phyloP scores from a whole-genome alignment of 2,888 invertebrate genomes.

The Sarcophaga variegata region DNA sequence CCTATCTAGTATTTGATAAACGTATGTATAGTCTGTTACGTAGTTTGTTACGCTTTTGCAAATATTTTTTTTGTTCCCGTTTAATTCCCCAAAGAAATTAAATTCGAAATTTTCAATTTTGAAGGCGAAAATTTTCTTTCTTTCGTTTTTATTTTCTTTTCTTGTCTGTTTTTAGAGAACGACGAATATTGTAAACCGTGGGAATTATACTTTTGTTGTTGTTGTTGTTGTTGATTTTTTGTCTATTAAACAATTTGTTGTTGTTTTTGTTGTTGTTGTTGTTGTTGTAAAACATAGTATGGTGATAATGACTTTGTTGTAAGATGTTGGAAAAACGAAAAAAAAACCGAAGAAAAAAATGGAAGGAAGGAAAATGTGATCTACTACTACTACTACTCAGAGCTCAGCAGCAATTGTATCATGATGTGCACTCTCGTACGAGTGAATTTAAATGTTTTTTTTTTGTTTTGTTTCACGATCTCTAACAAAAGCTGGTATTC shows the following conservation, averaged over 20 bases:
- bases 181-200: background rate
- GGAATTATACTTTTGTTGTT: background rate
- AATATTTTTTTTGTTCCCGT: too few relatives aligned
- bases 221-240: background rate
- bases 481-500: slow-evolving; percentile 4
- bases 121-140: background rate
- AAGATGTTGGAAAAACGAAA: slow-evolving; percentile 27
- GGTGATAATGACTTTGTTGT: slow-evolving; percentile 68
- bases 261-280: background rate
- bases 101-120: background rate
- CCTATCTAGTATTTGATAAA: too few relatives aligned
- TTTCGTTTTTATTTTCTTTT: too few relatives aligned
- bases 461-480: background rate
- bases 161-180: background rate
- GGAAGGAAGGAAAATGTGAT: background rate
- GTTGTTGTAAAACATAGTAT: background rate
- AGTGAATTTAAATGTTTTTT: background rate
- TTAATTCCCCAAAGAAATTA: too few relatives aligned
- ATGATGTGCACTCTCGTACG: background rate
- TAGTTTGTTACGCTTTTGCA: too few relatives aligned
- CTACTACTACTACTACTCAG: background rate
- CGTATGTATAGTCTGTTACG: too few relatives aligned
- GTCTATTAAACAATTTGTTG: background rate
- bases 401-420: background rate
- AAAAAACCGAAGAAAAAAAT: background rate